Percentiles rank a stretch among this genome's conserved stretches.
phyloP scores from a whole-genome alignment of 1,140 invertebrate genomes.

The Drosophila pachea region DNA sequence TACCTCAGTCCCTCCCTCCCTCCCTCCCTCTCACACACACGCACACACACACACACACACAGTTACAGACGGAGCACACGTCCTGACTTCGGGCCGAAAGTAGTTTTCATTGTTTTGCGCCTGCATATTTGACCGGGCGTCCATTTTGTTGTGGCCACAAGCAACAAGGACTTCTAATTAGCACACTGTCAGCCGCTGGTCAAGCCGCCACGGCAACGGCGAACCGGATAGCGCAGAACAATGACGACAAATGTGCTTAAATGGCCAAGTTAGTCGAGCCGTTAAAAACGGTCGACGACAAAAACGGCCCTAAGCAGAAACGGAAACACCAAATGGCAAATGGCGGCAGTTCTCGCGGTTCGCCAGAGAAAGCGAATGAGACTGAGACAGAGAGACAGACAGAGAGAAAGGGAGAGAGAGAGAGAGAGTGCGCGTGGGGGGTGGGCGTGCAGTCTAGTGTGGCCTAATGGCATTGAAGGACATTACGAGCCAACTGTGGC shows the following conservation, averaged over 20 bases:
- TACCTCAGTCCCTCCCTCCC: too few species aligned
- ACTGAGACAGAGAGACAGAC: too few species aligned
- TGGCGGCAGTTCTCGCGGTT: slow-evolving; percentile 33
- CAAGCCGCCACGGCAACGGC: too few species aligned
- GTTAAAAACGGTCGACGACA: slow-evolving; percentile 61
- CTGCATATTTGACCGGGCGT: slow-evolving; percentile 55
- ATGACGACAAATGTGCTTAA: slow-evolving; percentile 75
- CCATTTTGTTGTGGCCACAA: slow-evolving; percentile 76
- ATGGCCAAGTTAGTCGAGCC: slow-evolving; percentile 69
- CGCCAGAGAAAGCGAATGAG: background rate
- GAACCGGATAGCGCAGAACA: slow-evolving; percentile 29
- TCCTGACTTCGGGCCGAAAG: slow-evolving; percentile 68
- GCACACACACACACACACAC: slow-evolving; percentile 1
- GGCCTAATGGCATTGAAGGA: slow-evolving; percentile 32
- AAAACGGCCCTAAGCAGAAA: slow-evolving; percentile 56
- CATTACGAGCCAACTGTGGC: slow-evolving; percentile 16
- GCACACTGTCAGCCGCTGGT: slow-evolving; percentile 70
- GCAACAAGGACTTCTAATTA: slow-evolving; percentile 77
- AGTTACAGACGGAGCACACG: slow-evolving; percentile 6
- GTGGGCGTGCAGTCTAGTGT: background rate
- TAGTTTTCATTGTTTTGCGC: slow-evolving; percentile 73
- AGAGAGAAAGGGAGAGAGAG: too few species aligned
- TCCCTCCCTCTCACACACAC: background rate
- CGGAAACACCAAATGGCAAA: slow-evolving; percentile 69
- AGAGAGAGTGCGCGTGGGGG: background rate